A percentile compares a stretch with the other conserved stretches of the same genome.
Evolutionary conservation across 2,797 vertebrate genomes (phyloP).

Genomic region (Uromys caudimaculatus): DNA sequence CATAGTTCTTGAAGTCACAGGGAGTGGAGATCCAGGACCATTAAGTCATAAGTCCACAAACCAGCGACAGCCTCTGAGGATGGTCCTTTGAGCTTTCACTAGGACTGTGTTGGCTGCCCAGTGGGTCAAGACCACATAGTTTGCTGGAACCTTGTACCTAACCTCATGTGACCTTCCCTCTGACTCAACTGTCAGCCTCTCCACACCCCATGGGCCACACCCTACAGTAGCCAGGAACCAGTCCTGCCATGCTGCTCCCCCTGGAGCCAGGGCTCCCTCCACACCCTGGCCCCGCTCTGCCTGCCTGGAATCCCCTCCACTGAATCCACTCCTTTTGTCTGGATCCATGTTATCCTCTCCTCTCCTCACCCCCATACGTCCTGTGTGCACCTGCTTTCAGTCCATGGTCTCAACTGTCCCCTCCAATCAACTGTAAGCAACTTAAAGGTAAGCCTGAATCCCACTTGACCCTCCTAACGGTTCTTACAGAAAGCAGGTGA

Average conservation of each 20-base stretch:
- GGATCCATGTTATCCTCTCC: not conserved
- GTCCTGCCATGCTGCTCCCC: not conserved
- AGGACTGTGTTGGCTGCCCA: not conserved
- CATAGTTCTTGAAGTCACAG: not conserved
- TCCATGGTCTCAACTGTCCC: not conserved
- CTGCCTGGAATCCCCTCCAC: not conserved
- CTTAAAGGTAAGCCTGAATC: not conserved
- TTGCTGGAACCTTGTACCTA: not conserved
- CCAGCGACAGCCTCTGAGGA: not conserved
- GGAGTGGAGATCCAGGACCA: not conserved
- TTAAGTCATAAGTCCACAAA: not conserved
- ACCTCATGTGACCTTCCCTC: not conserved
- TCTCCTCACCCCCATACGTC: not conserved
- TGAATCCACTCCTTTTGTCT: not conserved
- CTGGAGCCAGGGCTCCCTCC: too few species aligned
- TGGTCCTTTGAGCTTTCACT: not conserved
- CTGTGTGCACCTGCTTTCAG: not conserved
- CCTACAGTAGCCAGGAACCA: not conserved
- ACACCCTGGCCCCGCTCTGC: not conserved
- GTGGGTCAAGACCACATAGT: not conserved
- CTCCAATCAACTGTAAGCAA: not conserved
- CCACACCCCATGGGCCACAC: not conserved
- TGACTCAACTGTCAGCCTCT: not conserved
- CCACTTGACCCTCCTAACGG: not conserved
- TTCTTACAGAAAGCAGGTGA: not conserved